Evolutionary conservation across 2,113 vertebrate genomes (phyloP).

Genomic region (Climacteris rufus): DNA sequence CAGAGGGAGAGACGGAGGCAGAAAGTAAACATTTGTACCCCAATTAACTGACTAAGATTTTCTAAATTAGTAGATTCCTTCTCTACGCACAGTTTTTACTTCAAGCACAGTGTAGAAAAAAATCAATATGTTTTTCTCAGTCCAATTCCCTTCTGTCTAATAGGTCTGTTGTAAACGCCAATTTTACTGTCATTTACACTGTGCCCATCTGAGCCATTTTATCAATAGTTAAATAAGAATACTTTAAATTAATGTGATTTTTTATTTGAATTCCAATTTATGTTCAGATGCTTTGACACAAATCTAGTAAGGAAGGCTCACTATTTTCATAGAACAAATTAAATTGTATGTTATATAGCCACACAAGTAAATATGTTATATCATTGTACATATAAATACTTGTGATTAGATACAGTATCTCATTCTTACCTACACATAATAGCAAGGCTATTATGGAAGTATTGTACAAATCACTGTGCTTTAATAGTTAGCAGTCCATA

Average conservation of each 20-base stretch:
- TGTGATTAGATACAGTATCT: constrained; percentile 33
- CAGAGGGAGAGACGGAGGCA: not conserved
- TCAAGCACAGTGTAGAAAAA: not conserved
- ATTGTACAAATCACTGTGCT: not conserved
- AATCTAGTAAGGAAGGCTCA: constrained; percentile 32
- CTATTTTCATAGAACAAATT: constrained; percentile 37
- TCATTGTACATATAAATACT: constrained; percentile 51
- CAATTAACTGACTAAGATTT: not conserved
- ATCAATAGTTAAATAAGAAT: constrained; percentile 66
- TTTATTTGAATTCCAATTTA: constrained; percentile 58
- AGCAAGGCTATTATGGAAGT: not conserved
- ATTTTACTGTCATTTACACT: constrained; percentile 58
- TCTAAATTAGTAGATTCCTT: not conserved
- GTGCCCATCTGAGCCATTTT: constrained; percentile 43
- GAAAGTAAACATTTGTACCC: not conserved
- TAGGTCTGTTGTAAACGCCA: constrained; percentile 52
- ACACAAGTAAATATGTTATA: constrained; percentile 39
- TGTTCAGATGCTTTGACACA: constrained; percentile 34
- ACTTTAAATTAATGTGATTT: constrained; percentile 46
- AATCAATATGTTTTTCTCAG: constrained; percentile 43
- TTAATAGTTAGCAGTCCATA: constrained; percentile 28
- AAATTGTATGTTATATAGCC: constrained; percentile 42
- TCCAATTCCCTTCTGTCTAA: constrained; percentile 59
- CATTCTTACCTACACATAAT: not conserved
- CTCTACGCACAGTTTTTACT: not conserved